Evolutionary conservation across 35 echinoderm and acorn worm species (phyloP).

Genomic region (Acanthaster planci): DNA sequence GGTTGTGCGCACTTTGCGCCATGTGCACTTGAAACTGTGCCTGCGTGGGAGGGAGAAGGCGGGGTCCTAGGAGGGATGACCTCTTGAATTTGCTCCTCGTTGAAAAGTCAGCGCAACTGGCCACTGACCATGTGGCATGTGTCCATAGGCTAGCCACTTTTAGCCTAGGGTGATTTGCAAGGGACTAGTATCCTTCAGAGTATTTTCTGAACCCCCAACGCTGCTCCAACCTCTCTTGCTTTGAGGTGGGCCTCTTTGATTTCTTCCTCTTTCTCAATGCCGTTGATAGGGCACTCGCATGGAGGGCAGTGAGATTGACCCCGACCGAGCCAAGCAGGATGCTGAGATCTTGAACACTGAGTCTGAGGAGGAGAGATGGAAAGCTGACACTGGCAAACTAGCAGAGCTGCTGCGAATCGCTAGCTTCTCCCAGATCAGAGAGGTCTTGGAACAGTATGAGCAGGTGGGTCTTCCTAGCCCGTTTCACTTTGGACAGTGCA

Average conservation of each 20-base stretch:
- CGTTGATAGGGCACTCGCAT: slow-evolving; percentile 36
- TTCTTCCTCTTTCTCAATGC: background rate
- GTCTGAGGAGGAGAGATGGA: slow-evolving; percentile 47
- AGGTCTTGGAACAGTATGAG: slow-evolving; percentile 64
- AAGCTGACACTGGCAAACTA: slow-evolving; percentile 48
- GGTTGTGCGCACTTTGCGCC: too few relatives aligned
- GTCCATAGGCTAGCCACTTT: too few relatives aligned
- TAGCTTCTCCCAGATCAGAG: slow-evolving; percentile 62
- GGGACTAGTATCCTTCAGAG: background rate
- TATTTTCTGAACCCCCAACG: background rate
- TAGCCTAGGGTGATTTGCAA: too few relatives aligned
- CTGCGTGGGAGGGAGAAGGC: too few relatives aligned
- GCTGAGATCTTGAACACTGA: slow-evolving; percentile 46
- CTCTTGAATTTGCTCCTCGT: too few relatives aligned
- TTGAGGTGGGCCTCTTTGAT: too few relatives aligned
- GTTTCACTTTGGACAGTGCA: background rate
- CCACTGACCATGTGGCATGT: too few relatives aligned
- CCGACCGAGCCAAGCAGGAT: slow-evolving; percentile 42
- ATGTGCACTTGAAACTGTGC: too few relatives aligned
- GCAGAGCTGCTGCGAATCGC: slow-evolving; percentile 40
- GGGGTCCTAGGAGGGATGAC: too few relatives aligned
- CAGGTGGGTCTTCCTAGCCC: slow-evolving; percentile 29
- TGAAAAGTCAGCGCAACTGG: too few relatives aligned
- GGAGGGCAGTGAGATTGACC: slow-evolving; percentile 40
- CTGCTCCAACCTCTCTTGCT: too few relatives aligned